These are phyloP conservation scores for Rhamphomyia laevipes DNA, from an alignment of 2,888 invertebrate species.

Conservation along the genomic window DNA sequence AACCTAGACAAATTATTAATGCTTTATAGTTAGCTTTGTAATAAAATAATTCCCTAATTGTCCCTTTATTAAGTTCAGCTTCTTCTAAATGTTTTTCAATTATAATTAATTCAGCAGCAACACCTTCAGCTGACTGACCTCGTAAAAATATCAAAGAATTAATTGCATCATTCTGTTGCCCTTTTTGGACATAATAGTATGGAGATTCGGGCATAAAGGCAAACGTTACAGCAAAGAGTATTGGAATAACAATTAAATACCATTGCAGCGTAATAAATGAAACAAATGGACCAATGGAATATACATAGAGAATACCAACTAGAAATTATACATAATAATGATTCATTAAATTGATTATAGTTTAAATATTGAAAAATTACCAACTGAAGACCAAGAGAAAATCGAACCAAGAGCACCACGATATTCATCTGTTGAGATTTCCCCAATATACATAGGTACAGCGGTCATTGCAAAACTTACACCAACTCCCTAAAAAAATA, in stretches of 20 bases:
- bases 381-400: slow-evolving; percentile 59
- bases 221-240: slow-evolving; percentile 48
- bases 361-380: too few species aligned
- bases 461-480: slow-evolving; percentile 59
- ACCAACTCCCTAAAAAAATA: slow-evolving; percentile 41
- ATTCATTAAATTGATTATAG: not conserved
- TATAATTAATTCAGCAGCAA: slow-evolving; percentile 50
- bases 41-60: slow-evolving; percentile 44
- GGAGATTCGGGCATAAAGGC: slow-evolving; percentile 76
- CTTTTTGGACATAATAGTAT: slow-evolving; percentile 50
- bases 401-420: slow-evolving; percentile 73
- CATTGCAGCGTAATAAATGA: slow-evolving; percentile 52
- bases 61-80: slow-evolving; percentile 35
- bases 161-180: slow-evolving; percentile 46
- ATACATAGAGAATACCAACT: slow-evolving; percentile 56
- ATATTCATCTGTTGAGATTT: slow-evolving; percentile 68
- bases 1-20: slow-evolving; percentile 57
- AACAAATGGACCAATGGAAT: slow-evolving; percentile 59
- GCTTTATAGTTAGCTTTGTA: slow-evolving; percentile 63
- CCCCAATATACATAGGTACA: slow-evolving; percentile 77
- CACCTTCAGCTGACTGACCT: slow-evolving; percentile 44
- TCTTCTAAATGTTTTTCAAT: slow-evolving; percentile 44
- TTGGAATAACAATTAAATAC: slow-evolving; percentile 49
- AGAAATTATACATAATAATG: slow-evolving; percentile 39
- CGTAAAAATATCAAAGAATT: slow-evolving; percentile 54